Base-by-base conservation (phyloP, 2,888 invertebrate species). In the Mesopsocus fuscifrons region DNA sequence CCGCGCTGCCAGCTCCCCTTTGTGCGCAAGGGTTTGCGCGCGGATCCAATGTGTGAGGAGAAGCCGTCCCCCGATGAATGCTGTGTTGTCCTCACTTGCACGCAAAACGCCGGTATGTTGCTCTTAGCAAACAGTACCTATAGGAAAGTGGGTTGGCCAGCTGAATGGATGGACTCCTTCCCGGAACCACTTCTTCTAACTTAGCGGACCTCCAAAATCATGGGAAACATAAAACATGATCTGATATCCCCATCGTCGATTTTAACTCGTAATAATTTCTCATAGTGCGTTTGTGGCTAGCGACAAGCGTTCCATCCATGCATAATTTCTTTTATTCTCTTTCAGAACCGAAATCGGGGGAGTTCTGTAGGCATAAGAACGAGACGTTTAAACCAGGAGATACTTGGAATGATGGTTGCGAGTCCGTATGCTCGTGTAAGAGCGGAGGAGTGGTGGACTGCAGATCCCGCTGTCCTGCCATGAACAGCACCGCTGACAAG, bases 351-450 rank as follows among this genome's bases (percentile, higher is more conserved):
- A 59, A 62, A 46, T 55, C 60, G 2, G 56, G 60, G 48, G 69
- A 73, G 59, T 66, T 71, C 48, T 70, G 84, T 55, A 57, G 66
- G 2, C 73, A 74, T 50, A 74, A 72, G 11, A 81, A 82, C 52
- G 71, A 72, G 46, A 75, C 79, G 0, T 75, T 83, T 52, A 64
- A 73, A 40, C 67, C 75, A 35, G 81, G 84, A 3, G 73, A 77
- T 49, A 72, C 68, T 15, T 74, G 85, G 60, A 71, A 80, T 54
- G 76, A 84, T 47, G 84, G 76, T n/a, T 91, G 89, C 54, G 72
- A 77, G 42, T 73, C 75, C 54, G 69, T 74, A 30, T 91, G 89
- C 55, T 64, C 69, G 33, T 91, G 89, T 54, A 76, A 77, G 48
- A 68, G 69, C 6, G 74, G 69, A 42, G 84, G 83, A 21, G 61